phyloP scores from a whole-genome alignment of 1,140 invertebrate species.

The Atta cephalotes region DNA sequence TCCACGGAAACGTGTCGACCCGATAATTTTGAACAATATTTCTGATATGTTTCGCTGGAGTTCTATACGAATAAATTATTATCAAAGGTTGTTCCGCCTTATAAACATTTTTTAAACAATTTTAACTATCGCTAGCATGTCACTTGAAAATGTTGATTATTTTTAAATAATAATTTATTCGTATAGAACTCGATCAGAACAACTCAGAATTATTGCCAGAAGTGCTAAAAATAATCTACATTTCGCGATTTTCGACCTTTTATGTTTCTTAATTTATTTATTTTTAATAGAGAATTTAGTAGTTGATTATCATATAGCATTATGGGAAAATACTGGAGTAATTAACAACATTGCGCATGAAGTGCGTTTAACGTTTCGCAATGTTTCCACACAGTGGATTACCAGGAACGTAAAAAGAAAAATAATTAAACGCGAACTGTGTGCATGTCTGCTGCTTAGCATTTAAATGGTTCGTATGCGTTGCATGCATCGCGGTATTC shows the following conservation, averaged over 20 bases:
- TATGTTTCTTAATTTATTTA: background rate
- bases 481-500: conserved; percentile 39
- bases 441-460: conserved; percentile 45
- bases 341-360: conserved; percentile 41
- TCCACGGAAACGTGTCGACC: too few species aligned
- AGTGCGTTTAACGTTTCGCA: conserved; percentile 33
- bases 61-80: too few species aligned
- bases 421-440: conserved; percentile 45
- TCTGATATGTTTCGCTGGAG: too few species aligned
- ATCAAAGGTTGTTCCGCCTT: too few species aligned
- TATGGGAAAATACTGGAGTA: conserved; percentile 19
- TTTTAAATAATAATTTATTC: too few species aligned
- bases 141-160: too few species aligned
- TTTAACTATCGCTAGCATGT: too few species aligned
- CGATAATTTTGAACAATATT: too few species aligned
- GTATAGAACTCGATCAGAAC: too few species aligned
- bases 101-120: too few species aligned
- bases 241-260: background rate
- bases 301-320: conserved; percentile 20
- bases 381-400: conserved; percentile 50
- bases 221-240: too few species aligned
- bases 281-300: conserved; percentile 1
- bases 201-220: too few species aligned
- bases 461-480: conserved; percentile 43
- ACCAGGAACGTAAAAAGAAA: conserved; percentile 24